Percentiles rank a stretch among this genome's conserved stretches.
Conservation (phyloP, 2,888 invertebrate species). For the Aleiodes alternator region DNA sequence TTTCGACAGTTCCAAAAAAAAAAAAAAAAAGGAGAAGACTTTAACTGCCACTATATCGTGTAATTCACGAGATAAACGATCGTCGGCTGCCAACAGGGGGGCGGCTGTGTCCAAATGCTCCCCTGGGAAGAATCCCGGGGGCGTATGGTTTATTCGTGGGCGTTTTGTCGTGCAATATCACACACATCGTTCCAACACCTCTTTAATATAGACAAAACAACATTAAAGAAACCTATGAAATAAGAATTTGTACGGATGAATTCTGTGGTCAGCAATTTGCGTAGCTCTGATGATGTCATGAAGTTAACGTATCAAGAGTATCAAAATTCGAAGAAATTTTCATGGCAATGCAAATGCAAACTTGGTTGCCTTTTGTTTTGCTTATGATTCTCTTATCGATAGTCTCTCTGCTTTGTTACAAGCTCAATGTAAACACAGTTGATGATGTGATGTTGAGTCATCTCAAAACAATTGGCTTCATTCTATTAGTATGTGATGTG, state of each 20-base stretch:
- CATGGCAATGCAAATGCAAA: neutral
- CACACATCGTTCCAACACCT: constrained; percentile 38
- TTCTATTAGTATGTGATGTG: neutral
- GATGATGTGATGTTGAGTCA: constrained; percentile 29
- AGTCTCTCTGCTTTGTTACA: neutral
- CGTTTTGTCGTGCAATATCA: constrained; percentile 55
- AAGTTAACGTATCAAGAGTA: neutral
- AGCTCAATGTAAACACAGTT: constrained; percentile 8
- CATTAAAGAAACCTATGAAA: neutral
- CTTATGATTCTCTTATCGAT: constrained; percentile 31
- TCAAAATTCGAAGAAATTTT: constrained; percentile 21
- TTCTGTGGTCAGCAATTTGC: neutral
- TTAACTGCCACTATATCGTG: constrained; percentile 41
- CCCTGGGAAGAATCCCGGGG: constrained; percentile 57
- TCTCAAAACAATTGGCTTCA: neutral
- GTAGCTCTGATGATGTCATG: constrained; percentile 19
- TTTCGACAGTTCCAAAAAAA: constrained; percentile 27
- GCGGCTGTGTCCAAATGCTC: constrained; percentile 41
- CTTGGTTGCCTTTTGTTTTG: constrained; percentile 2
- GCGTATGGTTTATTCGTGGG: constrained; percentile 64
- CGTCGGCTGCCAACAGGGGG: constrained; percentile 37
- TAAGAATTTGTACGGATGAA: neutral
- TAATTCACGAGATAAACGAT: constrained; percentile 44
- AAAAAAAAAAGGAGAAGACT: too few species aligned
- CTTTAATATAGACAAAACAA: constrained; percentile 30